A percentile compares a stretch with the other conserved stretches of the same genome.
Evolutionary conservation across 2,888 invertebrate species (phyloP).

Genomic region (Agonopterix subpropinquella): DNA sequence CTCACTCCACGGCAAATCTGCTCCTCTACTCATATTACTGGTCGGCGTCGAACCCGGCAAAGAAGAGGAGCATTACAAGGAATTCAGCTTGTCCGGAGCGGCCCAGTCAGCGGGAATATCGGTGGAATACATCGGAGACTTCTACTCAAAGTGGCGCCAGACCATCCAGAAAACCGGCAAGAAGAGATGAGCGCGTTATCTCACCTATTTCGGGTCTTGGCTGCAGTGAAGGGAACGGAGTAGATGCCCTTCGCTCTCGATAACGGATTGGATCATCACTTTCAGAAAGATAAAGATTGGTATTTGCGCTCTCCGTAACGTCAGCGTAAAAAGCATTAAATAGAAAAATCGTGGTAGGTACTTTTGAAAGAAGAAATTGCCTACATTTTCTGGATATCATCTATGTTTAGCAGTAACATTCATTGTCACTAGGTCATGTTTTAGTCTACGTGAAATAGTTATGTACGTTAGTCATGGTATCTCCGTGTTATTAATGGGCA

Average conservation of each 20-base stretch:
- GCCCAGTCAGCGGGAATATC: conserved; percentile 88
- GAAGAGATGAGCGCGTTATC: conserved; percentile 55
- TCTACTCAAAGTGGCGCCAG: conserved; percentile 91
- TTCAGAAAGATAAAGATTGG: conserved; percentile 22
- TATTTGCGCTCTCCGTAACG: conserved; percentile 10
- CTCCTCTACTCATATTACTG: conserved; percentile 83
- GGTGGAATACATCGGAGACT: conserved; percentile 87
- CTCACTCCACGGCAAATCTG: conserved; percentile 46
- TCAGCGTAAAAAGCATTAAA: conserved; percentile 3
- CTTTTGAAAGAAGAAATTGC: not conserved
- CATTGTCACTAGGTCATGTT: conserved; percentile 1
- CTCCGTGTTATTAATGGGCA: conserved; percentile 3
- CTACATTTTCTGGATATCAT: conserved; percentile 1
- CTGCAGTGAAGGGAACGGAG: conserved; percentile 33
- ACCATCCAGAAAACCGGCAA: conserved; percentile 68
- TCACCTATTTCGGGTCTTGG: conserved; percentile 36
- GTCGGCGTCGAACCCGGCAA: conserved; percentile 75
- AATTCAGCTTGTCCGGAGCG: conserved; percentile 85
- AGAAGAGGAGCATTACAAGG: conserved; percentile 72
- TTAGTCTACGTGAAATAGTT: not conserved
- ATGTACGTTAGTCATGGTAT: not conserved
- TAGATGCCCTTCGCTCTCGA: conserved; percentile 27
- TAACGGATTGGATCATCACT: conserved; percentile 28
- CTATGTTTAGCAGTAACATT: conserved; percentile 6
- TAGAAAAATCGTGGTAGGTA: not conserved